A percentile compares a stretch with the other conserved stretches of the same genome.
phyloP scores from a whole-genome alignment of 1,140 invertebrate species.

The Ctenoplectra terminalis region DNA sequence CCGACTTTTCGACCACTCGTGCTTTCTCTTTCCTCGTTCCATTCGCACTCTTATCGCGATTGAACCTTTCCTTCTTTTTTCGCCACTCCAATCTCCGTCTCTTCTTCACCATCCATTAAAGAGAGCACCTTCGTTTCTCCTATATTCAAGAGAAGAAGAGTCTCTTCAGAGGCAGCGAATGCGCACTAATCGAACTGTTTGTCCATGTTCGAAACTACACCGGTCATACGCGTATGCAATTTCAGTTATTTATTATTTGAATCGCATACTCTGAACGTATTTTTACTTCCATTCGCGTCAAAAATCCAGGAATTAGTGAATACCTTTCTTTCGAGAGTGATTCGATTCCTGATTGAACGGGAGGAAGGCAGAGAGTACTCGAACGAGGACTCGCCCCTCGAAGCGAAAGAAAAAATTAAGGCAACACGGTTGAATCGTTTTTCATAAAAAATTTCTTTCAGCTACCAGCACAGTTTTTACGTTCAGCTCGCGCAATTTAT shows the following conservation, averaged over 20 bases:
- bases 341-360: not conserved
- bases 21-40: slow-evolving; percentile 7
- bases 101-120: slow-evolving; percentile 14
- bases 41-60: not conserved
- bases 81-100: not conserved
- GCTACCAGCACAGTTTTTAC: slow-evolving; percentile 4
- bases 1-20: slow-evolving; percentile 17
- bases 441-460: slow-evolving; percentile 41
- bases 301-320: not conserved
- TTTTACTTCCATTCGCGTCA: not conserved
- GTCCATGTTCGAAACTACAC: not conserved
- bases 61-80: not conserved
- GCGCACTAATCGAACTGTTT: slow-evolving; percentile 43
- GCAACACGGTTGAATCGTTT: slow-evolving; percentile 17
- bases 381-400: not conserved
- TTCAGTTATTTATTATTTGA: slow-evolving; percentile 21
- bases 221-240: slow-evolving; percentile 5
- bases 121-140: slow-evolving; percentile 30
- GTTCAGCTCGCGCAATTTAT: slow-evolving; percentile 9
- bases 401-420: not conserved
- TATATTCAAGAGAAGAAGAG: slow-evolving; percentile 25
- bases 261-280: not conserved
- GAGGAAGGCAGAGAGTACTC: not conserved
- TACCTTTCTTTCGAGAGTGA: not conserved
- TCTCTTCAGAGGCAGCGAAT: not conserved